Base-by-base conservation (phyloP, 23 tunicate genomes). In the Styela plicata region DNA sequence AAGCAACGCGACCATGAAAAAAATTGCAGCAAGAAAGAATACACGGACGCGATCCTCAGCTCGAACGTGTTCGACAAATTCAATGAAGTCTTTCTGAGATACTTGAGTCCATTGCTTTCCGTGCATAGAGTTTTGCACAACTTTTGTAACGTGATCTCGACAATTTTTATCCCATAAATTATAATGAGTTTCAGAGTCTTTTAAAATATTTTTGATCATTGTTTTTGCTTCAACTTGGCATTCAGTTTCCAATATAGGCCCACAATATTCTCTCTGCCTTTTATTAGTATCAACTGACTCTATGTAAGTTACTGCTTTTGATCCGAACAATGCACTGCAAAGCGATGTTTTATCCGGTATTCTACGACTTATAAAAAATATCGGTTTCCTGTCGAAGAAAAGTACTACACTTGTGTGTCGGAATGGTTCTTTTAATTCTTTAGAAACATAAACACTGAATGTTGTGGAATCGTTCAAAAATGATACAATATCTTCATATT, bases 121-220 rank as follows among this genome's bases (percentile, higher is more conserved):
- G 7, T 17, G 24, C 77, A 71, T 71, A 3, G 35, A 34, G 34
- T 71, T 71, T 32, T 28, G 35, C 3, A 71, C 17, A 34, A 36
- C 29, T 33, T 31, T 71, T 71, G 35, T 71, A 5, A 71, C 77
- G 77, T 71, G 77, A n/a, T 71, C 34, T 26, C 77, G 36, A 32
- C 77, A 32, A 71, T 71, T 71, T 71, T 27, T 71, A 26, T 27
- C 34, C 77, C 77, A 71, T 26, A 71, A 32, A 31, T 71, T 71
- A 71, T 71, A 71, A 16, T 19, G 5, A 13, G 23, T 34, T 71
- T 71, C 77, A 28, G 13, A 32, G 35, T 71, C 77, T 3, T 71
- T 22, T 31, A 71, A 32, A 21, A 71, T 28, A 21, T 29, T 27
- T 21, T 30, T 3, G 29, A 32, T 71, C 35, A 71, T 32, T 71